Evolutionary conservation across 2,797 vertebrate genomes (phyloP).

Genomic region (Pangasius djambal): DNA sequence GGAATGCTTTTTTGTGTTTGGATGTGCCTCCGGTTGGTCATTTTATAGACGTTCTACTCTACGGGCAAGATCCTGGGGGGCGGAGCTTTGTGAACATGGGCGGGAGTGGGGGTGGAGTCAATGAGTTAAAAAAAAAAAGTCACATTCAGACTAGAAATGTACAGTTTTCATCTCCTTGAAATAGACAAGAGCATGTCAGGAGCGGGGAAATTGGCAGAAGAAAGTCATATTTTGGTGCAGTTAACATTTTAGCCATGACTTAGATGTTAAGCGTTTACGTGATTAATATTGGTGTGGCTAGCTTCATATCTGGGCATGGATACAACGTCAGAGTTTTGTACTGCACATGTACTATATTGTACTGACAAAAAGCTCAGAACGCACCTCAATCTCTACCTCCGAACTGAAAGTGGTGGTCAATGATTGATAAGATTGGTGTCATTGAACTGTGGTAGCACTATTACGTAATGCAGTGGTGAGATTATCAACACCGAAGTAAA

Average conservation of each 20-base stretch:
- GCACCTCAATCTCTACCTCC: background rate
- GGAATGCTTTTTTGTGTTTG: background rate
- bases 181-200: background rate
- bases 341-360: background rate
- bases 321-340: background rate
- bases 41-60: background rate
- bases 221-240: background rate
- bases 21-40: background rate
- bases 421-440: background rate
- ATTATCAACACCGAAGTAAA: background rate
- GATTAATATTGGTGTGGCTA: background rate
- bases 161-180: background rate
- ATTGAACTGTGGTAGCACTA: background rate
- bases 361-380: background rate
- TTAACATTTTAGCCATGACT: background rate
- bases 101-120: background rate
- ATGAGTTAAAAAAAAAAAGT: background rate
- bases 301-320: background rate
- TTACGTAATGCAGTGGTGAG: background rate
- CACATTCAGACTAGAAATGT: background rate
- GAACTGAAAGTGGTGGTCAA: background rate
- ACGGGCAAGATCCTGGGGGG: background rate
- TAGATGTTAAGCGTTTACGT: background rate
- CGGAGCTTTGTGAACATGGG: background rate
- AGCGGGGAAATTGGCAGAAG: background rate